These are phyloP conservation scores for Berghia stephanieae DNA, from an alignment of 1,140 invertebrate genomes.

Conservation along the genomic window DNA sequence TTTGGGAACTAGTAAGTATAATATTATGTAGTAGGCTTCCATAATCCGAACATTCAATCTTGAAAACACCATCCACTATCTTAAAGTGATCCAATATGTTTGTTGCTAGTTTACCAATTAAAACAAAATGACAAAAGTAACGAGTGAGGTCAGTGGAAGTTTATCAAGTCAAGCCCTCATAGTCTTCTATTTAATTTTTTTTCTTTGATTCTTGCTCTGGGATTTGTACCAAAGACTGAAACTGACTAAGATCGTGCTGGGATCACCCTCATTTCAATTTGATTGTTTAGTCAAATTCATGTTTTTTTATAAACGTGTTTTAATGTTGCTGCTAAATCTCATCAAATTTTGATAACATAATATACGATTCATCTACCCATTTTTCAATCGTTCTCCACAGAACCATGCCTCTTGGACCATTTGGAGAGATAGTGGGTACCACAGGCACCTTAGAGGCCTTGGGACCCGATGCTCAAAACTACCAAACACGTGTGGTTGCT, in stretches of 20 bases:
- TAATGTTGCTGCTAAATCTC: not conserved
- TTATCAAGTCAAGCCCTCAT: no score
- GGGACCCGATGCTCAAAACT: conserved; percentile 52
- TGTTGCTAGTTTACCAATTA: no score
- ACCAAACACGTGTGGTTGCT: conserved; percentile 64
- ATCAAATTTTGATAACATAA: not conserved
- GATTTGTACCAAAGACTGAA: not conserved
- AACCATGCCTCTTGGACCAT: conserved; percentile 63
- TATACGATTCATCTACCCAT: not conserved
- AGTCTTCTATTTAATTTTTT: no score
- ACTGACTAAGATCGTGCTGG: not conserved
- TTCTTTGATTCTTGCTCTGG: no score
- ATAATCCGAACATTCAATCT: no score
- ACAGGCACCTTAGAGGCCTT: conserved; percentile 61
- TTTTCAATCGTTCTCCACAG: conserved; percentile 24
- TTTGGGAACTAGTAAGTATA: no score
- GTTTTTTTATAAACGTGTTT: not conserved
- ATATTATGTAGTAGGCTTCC: no score
- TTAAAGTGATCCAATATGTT: no score
- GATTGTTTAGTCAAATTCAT: not conserved
- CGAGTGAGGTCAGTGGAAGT: no score
- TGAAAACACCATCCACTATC: no score
- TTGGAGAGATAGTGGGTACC: conserved; percentile 65
- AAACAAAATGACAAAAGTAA: no score
- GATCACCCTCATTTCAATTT: not conserved